Percentiles rank a stretch among this genome's conserved stretches.
Conservation (phyloP, 2,888 invertebrate species). For the Campaea margaritaria region DNA sequence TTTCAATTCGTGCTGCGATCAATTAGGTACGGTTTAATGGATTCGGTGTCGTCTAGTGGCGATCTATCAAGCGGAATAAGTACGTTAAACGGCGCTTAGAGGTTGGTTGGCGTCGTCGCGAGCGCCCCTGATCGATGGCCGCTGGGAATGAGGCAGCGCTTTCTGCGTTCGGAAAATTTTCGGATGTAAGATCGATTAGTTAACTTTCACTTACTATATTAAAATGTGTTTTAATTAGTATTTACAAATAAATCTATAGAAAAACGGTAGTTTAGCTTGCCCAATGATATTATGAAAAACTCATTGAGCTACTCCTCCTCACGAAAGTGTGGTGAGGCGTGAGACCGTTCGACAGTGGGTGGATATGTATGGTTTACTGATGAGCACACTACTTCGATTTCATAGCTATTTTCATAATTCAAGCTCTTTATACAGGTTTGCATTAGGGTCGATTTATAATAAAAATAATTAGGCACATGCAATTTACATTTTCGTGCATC, state of each 20-base stretch:
- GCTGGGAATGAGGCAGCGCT: slow-evolving; percentile 25
- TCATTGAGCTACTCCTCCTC: too few relatives aligned
- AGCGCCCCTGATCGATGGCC: slow-evolving; percentile 67
- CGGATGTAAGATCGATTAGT: slow-evolving; percentile 19
- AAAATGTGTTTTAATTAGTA: slow-evolving; percentile 4
- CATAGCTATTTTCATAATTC: background rate
- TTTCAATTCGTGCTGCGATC: slow-evolving; percentile 77
- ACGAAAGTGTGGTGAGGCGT: too few relatives aligned
- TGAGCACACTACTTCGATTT: too few relatives aligned
- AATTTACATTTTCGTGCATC: slow-evolving; percentile 52
- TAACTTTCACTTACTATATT: slow-evolving; percentile 14
- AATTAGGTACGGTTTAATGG: slow-evolving; percentile 82
- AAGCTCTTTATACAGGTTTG: background rate
- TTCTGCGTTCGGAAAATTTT: slow-evolving; percentile 19
- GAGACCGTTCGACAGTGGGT: too few relatives aligned
- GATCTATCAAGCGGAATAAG: slow-evolving; percentile 78
- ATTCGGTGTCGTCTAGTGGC: slow-evolving; percentile 72
- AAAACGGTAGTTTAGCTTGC: too few relatives aligned
- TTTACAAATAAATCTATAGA: too few relatives aligned
- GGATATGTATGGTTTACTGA: too few relatives aligned
- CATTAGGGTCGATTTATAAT: slow-evolving; percentile 30
- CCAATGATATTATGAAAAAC: too few relatives aligned
- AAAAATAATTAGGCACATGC: slow-evolving; percentile 39
- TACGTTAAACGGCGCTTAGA: slow-evolving; percentile 76
- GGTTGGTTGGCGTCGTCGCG: slow-evolving; percentile 56